Evolutionary conservation across 2,888 invertebrate genomes (phyloP), one percentile per base, ranked within the genome.

Genomic region (Schizaphis graminum): DNA sequence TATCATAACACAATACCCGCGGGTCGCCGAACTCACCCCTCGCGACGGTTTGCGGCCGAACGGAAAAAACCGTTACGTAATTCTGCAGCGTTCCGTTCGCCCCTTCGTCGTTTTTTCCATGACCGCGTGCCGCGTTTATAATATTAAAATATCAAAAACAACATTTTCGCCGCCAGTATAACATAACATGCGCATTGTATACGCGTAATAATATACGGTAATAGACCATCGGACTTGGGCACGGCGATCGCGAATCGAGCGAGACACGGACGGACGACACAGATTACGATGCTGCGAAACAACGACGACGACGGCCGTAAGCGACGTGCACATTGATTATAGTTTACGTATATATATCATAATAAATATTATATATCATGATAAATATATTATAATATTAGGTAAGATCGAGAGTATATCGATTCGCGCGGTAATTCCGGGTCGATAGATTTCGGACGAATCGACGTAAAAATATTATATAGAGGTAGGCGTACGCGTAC

Each of bases 1-100:
- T 28, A 28, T 5, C 35, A 13, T n/a, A 67, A 67, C n/a, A 67
- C 67, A 77, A 77, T 77, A 11, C 53, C 41, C 88, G 41, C 67
- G 89, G 47, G 92, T 61, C 89, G 57, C 93, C 93, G 84, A 56
- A 89, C 89, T 26, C 56, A 56, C 13, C 41, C 53, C 53, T 5
- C 84, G 3, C 16, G 10, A 1, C 1, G 28, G 16, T 67, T 67
- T 67, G 47, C 56, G 41, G 16, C 21, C 57, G 7, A 41, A 3
- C 0, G 35, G n/a, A 67, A 92, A 92, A 92, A 92, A 92, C 92
- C 92, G 92, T 92, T 92, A 92, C 41, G n/a, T 56, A 28, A 41
- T 53, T 26, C 53, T 44, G 84, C 77, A 10, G 89, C 91, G 91
- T 85, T 56, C 41, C 53, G 24, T 86, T 49, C 53, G 8, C 21